Evolutionary conservation across 1,140 invertebrate species (phyloP).

Genomic region (Drosophila kepulauana): DNA sequence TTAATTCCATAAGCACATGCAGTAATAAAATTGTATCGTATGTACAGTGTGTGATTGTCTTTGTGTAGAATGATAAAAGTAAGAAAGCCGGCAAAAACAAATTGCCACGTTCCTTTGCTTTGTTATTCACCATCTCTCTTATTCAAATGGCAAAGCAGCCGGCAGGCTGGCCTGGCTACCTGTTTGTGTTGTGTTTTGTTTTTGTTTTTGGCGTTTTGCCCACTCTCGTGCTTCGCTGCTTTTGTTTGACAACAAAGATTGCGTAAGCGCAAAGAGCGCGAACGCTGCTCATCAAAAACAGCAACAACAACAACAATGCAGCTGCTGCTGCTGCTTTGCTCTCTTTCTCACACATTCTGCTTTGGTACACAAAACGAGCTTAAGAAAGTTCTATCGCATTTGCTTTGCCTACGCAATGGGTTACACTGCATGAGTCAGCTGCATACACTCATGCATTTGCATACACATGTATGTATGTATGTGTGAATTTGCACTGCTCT

Average conservation of each 20-base stretch:
- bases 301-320: neutral
- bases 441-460: neutral
- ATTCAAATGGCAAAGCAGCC: constrained; percentile 50
- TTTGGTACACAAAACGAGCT: neutral
- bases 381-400: constrained; percentile 9
- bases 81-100: constrained; percentile 13
- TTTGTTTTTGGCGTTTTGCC: constrained; percentile 61
- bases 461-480: neutral
- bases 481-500: neutral
- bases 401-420: constrained; percentile 19
- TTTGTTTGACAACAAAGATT: constrained; percentile 80
- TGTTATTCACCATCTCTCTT: neutral
- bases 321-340: constrained; percentile 12
- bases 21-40: neutral
- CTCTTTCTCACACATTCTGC: neutral
- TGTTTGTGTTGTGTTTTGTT: constrained; percentile 55
- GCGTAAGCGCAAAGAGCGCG: constrained; percentile 54
- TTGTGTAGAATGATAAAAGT: neutral
- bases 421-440: constrained; percentile 31
- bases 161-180: constrained; percentile 44
- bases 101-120: constrained; percentile 4
- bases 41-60: neutral
- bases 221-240: constrained; percentile 20
- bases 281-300: constrained; percentile 7
- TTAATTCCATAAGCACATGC: constrained; percentile 8